These are phyloP conservation scores for Brachypterus glaber DNA, from an alignment of 2,888 invertebrate species.

Conservation along the genomic window DNA sequence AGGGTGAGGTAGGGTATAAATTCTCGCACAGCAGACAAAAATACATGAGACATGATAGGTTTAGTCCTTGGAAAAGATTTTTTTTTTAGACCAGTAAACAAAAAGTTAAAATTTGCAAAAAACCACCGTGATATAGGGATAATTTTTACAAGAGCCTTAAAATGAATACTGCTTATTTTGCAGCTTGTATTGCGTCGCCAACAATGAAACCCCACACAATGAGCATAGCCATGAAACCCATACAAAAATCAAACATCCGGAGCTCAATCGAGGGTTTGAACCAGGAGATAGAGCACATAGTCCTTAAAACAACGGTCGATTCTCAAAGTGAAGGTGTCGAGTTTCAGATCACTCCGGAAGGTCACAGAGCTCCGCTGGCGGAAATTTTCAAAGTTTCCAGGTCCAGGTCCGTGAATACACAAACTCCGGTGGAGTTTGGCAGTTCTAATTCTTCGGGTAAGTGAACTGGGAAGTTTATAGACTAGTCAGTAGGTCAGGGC, in stretches of 20 bases:
- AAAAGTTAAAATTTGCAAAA: no score
- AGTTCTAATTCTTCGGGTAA: conserved; percentile 64
- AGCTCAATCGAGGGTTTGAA: conserved; percentile 81
- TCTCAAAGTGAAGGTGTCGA: conserved; percentile 7
- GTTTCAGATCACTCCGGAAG: conserved; percentile 66
- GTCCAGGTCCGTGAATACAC: conserved; percentile 68
- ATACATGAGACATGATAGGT: no score
- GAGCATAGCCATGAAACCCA: conserved; percentile 49
- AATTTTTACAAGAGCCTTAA: no score
- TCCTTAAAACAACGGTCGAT: conserved; percentile 48
- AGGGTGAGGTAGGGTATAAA: no score
- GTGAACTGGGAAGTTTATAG: no score
- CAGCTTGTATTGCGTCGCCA: conserved; percentile 31
- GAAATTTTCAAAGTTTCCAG: conserved; percentile 47
- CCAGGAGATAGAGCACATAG: conserved; percentile 76
- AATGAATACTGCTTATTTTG: no score
- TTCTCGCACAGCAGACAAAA: no score
- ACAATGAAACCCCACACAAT: conserved; percentile 46
- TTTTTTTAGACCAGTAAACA: no score
- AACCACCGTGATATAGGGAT: no score
- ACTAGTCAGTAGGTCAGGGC: no score
- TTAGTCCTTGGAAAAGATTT: no score
- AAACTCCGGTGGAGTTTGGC: conserved; percentile 63
- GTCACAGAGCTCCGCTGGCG: conserved; percentile 74
- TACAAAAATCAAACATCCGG: conserved; percentile 59